Evolutionary conservation across 2,113 vertebrate genomes (phyloP), one percentile per base, ranked within the genome.

Genomic region (Phylloscopus whistleri): DNA sequence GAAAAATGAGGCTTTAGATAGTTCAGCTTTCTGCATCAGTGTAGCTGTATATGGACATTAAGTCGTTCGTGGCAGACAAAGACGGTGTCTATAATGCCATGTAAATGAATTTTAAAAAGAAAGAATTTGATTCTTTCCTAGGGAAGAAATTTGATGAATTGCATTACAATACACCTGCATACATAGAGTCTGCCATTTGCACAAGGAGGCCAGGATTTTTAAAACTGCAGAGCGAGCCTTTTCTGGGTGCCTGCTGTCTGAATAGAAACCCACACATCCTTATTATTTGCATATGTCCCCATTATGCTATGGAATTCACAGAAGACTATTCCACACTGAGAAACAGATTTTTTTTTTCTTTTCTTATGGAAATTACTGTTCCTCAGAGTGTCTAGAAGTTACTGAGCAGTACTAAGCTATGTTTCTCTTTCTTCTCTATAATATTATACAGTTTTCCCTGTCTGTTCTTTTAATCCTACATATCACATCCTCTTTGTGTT

Each of bases 201-300:
- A 77, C 60, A 81, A 84, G 76, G 60, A 80, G 51, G 44, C 60
- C 80, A 60, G 66, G 84, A 82, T 87, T 78, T 91, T 94, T 78
- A 35, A 84, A 95, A 93, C 14, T 82, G 77, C 77, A 72, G 41
- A 92, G 87, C 1, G n/a, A 91, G 78, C 31, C 66, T 87, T 93
- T 94, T 94, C 86, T 89, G 73, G 60, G 72, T 94, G 33, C 60
- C 80, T 81, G 89, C 72, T 77, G 79, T 33, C 69, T 95, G 84
- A 96, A 91, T 52, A 92, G 76, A 95, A 95, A 88, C 76, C 55
- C 79, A 69, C 83, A 84, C 87, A 89, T 89, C 22, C 66, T 82
- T 79, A 91, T 74, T 90, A 95, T 95, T 94, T 95, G 89, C 95
- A 94, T 94, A 78, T 82, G 89, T 88, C 77, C 77, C 87, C 89